phyloP scores from a whole-genome alignment of 2,888 invertebrate species.

The Encarsia formosa region DNA sequence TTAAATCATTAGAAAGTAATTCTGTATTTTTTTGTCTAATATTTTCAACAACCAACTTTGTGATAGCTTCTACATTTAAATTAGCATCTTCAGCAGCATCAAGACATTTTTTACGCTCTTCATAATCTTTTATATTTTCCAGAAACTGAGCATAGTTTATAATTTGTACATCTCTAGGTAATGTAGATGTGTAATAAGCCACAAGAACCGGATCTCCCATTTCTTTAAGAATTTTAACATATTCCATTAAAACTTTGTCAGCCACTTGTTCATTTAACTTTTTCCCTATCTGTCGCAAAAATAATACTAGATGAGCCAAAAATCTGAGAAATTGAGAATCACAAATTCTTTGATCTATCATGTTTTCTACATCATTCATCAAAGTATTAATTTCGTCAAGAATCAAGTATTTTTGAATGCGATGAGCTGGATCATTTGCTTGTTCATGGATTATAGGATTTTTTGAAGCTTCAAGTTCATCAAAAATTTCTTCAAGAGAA shows the following conservation, averaged over 20 bases:
- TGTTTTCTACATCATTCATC: slow-evolving; percentile 66
- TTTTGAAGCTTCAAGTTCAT: slow-evolving; percentile 61
- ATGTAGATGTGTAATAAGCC: slow-evolving; percentile 78
- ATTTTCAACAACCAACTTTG: slow-evolving; percentile 79
- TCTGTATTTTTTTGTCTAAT: slow-evolving; percentile 55
- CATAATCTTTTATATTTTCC: slow-evolving; percentile 62
- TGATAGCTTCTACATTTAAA: slow-evolving; percentile 79
- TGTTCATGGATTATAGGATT: slow-evolving; percentile 57
- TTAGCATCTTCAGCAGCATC: slow-evolving; percentile 70
- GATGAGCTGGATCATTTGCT: slow-evolving; percentile 65
- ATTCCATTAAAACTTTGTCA: slow-evolving; percentile 72
- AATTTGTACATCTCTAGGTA: slow-evolving; percentile 63
- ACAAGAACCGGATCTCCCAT: slow-evolving; percentile 73
- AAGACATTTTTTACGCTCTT: slow-evolving; percentile 64
- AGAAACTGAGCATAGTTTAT: slow-evolving; percentile 64
- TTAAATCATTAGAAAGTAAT: slow-evolving; percentile 42
- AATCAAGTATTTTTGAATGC: slow-evolving; percentile 81
- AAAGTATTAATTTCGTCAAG: slow-evolving; percentile 73
- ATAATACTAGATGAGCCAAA: slow-evolving; percentile 78
- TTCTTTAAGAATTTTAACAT: slow-evolving; percentile 67
- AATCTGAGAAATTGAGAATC: slow-evolving; percentile 69
- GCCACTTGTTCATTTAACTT: slow-evolving; percentile 66
- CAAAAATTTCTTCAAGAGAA: slow-evolving; percentile 66
- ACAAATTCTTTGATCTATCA: slow-evolving; percentile 58
- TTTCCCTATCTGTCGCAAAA: slow-evolving; percentile 76